phyloP scores from a whole-genome alignment of 2,113 vertebrate genomes.

The Uropsilus gracilis region DNA sequence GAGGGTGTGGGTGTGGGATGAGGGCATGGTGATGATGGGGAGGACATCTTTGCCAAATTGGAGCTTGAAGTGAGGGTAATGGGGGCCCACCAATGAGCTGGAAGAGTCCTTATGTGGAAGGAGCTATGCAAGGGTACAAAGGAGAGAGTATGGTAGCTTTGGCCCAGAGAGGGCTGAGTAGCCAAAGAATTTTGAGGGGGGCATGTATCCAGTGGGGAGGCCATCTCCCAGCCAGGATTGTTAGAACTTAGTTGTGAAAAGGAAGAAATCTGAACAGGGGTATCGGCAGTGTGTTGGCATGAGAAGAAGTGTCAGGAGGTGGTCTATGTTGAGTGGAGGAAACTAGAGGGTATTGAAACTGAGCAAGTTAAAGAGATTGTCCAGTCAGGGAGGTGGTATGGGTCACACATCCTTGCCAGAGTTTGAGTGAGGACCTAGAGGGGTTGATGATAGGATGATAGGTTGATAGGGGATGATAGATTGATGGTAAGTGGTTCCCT shows the following conservation, averaged over 20 bases:
- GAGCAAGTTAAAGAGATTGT: not conserved
- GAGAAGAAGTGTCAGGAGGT: no score
- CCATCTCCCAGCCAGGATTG: fast-evolving
- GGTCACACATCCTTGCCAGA: not conserved
- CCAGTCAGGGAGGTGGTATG: not conserved
- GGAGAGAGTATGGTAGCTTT: fast-evolving
- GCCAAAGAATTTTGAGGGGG: not conserved
- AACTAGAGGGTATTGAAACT: not conserved
- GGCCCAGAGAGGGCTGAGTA: not conserved
- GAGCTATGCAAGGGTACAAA: not conserved
- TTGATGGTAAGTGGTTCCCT: not conserved
- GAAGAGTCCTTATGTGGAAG: no score
- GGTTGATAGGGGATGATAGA: not conserved
- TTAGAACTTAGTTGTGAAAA: fast-evolving
- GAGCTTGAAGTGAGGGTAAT: no score
- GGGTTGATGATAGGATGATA: not conserved
- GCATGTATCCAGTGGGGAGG: no score
- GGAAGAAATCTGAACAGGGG: not conserved
- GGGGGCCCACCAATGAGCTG: fast-evolving
- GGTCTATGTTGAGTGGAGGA: fast-evolving
- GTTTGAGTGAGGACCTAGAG: not conserved
- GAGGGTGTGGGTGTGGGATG: no score
- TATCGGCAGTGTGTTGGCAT: no score
- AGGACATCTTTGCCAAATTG: no score
- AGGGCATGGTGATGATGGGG: no score